Evolutionary conservation across 2,113 vertebrate species (phyloP).

Genomic region (Rhinopomastus cyanomelas): DNA sequence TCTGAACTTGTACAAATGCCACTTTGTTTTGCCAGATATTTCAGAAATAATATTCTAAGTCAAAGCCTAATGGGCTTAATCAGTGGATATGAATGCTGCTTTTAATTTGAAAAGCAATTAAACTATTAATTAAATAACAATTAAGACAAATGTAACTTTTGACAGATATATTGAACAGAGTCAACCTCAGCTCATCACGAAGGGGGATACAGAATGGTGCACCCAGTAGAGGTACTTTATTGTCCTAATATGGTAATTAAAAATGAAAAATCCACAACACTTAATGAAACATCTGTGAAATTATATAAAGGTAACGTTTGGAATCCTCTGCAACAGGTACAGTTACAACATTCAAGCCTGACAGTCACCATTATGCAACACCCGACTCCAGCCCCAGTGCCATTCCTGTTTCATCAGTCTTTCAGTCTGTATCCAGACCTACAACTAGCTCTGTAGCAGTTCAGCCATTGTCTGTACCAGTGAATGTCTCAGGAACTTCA

Average conservation of each 20-base stretch:
- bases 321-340: slow-evolving; percentile 74
- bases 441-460: slow-evolving; percentile 55
- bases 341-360: slow-evolving; percentile 70
- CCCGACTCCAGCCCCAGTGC: slow-evolving; percentile 65
- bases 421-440: slow-evolving; percentile 72
- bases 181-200: slow-evolving; percentile 74
- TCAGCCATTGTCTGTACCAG: slow-evolving; percentile 71
- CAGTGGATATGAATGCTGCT: neutral
- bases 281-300: slow-evolving; percentile 5
- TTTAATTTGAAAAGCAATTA: slow-evolving; percentile 33
- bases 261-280: slow-evolving; percentile 31
- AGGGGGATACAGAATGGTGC: slow-evolving; percentile 79
- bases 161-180: slow-evolving; percentile 82
- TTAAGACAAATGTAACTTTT: slow-evolving; percentile 69
- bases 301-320: slow-evolving; percentile 26
- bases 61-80: neutral
- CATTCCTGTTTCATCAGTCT: slow-evolving; percentile 61
- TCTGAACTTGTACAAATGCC: neutral
- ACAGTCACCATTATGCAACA: slow-evolving; percentile 65
- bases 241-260: slow-evolving; percentile 66
- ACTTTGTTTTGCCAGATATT: neutral
- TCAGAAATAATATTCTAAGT: neutral
- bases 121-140: slow-evolving; percentile 31
- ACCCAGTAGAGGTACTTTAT: slow-evolving; percentile 78
- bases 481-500: slow-evolving; percentile 63